Base-by-base conservation (phyloP, 1,140 invertebrate genomes). In the Drosophila melanogaster region DNA sequence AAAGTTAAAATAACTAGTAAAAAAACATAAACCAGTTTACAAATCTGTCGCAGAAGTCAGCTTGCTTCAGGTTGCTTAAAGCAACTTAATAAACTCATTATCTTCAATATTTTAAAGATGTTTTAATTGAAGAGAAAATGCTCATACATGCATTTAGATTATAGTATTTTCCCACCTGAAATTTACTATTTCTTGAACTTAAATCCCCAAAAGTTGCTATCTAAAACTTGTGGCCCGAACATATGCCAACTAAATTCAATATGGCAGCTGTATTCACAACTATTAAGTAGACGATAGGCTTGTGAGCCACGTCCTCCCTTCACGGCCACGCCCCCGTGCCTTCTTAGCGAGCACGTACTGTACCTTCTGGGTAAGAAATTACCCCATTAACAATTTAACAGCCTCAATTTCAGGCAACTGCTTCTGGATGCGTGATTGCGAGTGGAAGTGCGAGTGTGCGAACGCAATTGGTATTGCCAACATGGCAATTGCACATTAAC, bases 401-500 rank as follows among this genome's bases (percentile, higher is more conserved):
- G 79, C 79, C 79, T 69, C 83, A 58, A 83, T 86, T 83, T 69
- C 22, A 57, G 50, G 60, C 76, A 75, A 44, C 55, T 71, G 76
- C 75, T 86, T 51, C 41, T 55, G 41, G 47, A 26, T 67, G 22
- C 26, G 38, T 51, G 46, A 54, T 35, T 65, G 43, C 46, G 53
- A 33, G 41, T 40, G 38, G 54, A 41, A 54, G 10, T 53, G 44
- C 44, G 35, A 56, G 66, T 57, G 58, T 80, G 59, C 46, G 64
- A 51, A 59, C 38, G 74, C 40, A 41, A 67, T 70, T 70, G 61
- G 61, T 85, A 72, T 78, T 78, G 80, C 85, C 85, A 90, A 90
- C 85, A 90, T 85, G 85, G 81, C 85, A 90, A 90, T 90, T 90
- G 85, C 85, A 90, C 85, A 90, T 90, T 90, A 90, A 90, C 85